Evolutionary conservation across 2,797 vertebrate genomes (phyloP), one percentile per base, ranked within the genome.

Genomic region (Coranthus polyacanthus): DNA sequence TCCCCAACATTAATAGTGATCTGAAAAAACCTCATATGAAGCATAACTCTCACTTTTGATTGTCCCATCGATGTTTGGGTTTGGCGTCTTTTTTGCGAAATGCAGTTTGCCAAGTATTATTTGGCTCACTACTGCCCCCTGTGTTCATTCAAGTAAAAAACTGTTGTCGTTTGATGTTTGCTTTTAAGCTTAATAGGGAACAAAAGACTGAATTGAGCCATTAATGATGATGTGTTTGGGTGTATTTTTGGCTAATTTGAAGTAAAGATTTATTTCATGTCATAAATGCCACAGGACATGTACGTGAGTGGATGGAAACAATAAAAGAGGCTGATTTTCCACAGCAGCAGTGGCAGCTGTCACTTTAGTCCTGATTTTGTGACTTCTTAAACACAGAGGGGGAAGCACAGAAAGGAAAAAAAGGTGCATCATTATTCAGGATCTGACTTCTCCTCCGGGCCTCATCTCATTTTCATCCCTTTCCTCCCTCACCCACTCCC

Each of bases 401-500:
- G 36, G 38, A 21, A 13, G 46, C 58, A 17, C 55, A 50, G 38
- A 38, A 32, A 46, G 5, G 11, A 17, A 42, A 43, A 68, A 29
- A 52, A 56, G 20, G 43, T 1, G 13, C 67, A 84, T 86, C 72
- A 79, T 87, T 86, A 79, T 86, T 86, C 76, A 73, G 79, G 71
- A 75, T 83, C 74, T 68, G 71, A 55, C 87, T 84, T 82, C 69
- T 88, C 87, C 89, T 91, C 65, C 37, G 53, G 86, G 87, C 86
- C 80, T 88, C 79, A 60, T 89, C 84, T 85, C 76, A 76, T 84
- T 81, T 87, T 84, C 81, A 76, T 82, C 82, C 82, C 77, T 74
- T 81, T 83, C 87, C 86, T 86, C 85, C 73, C 75, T 88, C 92
- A 78, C 86, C 80, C 86, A 88, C 87, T 82, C 79, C 76, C 67